phyloP scores from a whole-genome alignment of 2,888 invertebrate species.

The Lasioglossum oenotherae region DNA sequence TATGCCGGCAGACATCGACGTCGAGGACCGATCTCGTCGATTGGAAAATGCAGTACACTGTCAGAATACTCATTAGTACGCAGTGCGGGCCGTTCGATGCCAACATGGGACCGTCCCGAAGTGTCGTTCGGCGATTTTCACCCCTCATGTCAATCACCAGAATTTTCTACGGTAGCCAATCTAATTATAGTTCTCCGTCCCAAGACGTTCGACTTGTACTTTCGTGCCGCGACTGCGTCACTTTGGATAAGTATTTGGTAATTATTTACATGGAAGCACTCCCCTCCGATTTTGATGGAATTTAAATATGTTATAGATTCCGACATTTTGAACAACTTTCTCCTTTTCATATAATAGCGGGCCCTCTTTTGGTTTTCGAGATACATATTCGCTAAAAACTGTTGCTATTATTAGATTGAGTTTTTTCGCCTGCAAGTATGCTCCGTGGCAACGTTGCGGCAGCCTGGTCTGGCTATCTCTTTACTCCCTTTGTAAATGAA shows the following conservation, averaged over 20 bases:
- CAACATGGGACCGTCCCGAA: background rate
- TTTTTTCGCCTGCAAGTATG: too few species aligned
- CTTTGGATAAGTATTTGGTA: background rate
- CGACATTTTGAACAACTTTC: too few species aligned
- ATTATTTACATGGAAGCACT: too few species aligned
- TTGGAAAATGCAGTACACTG: constrained; percentile 10
- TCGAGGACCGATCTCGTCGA: constrained; percentile 30
- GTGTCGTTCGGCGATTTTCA: background rate
- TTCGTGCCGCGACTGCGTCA: background rate
- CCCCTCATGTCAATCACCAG: background rate
- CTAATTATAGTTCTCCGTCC: background rate
- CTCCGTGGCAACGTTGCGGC: too few species aligned
- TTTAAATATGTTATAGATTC: too few species aligned
- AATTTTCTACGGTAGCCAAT: background rate
- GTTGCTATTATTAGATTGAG: too few species aligned
- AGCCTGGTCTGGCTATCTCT: too few species aligned
- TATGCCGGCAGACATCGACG: constrained; percentile 36
- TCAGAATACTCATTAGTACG: constrained; percentile 35
- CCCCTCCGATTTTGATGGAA: too few species aligned
- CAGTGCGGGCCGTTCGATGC: constrained; percentile 7
- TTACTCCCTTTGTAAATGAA: too few species aligned
- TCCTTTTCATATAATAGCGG: too few species aligned
- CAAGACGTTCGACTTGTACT: background rate
- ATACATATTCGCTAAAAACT: too few species aligned
- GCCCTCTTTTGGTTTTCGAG: too few species aligned